These are phyloP conservation scores for Desmophyllum pertusum DNA, from an alignment of 92 coral and sea anemone species.

Conservation along the genomic window DNA sequence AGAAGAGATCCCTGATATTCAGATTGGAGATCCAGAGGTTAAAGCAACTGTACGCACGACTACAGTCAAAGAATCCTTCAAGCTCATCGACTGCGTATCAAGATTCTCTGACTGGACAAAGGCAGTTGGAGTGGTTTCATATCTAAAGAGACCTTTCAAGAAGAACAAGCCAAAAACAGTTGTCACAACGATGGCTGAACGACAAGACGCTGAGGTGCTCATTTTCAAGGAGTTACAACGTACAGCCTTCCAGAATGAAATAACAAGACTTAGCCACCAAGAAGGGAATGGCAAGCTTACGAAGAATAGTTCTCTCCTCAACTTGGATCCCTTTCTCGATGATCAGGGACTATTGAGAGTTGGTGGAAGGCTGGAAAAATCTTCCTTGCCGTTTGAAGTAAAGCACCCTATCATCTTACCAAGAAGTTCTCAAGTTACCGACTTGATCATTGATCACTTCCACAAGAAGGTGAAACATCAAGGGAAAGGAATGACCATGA, in stretches of 20 bases:
- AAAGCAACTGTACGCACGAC: conserved; percentile 21
- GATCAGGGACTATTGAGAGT: conserved; percentile 24
- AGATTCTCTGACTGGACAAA: conserved; percentile 22
- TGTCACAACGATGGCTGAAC: conserved; percentile 36
- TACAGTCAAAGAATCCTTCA: conserved; percentile 12
- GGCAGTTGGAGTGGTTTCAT: conserved; percentile 33
- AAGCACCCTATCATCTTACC: conserved; percentile 40
- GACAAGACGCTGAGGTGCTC: conserved; percentile 37
- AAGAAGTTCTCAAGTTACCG: conserved; percentile 15
- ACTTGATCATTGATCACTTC: conserved; percentile 15
- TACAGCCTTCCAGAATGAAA: conserved; percentile 23
- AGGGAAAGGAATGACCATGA: conserved; percentile 39
- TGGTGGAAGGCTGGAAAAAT: conserved; percentile 25
- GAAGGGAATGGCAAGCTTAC: conserved; percentile 11
- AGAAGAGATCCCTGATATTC: conserved; percentile 16
- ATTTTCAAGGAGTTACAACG: conserved; percentile 35
- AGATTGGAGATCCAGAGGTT: conserved; percentile 32
- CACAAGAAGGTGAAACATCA: conserved; percentile 42
- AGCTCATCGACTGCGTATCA: conserved; percentile 11
- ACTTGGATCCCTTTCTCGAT: conserved; percentile 20
- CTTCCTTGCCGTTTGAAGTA: neutral
- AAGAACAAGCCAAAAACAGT: conserved; percentile 36
- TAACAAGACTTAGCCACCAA: neutral
- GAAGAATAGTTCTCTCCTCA: conserved; percentile 16
- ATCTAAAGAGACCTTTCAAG: conserved; percentile 25